Conservation (phyloP, 2,888 invertebrate genomes). For the Yponomeuta plumbellus region DNA sequence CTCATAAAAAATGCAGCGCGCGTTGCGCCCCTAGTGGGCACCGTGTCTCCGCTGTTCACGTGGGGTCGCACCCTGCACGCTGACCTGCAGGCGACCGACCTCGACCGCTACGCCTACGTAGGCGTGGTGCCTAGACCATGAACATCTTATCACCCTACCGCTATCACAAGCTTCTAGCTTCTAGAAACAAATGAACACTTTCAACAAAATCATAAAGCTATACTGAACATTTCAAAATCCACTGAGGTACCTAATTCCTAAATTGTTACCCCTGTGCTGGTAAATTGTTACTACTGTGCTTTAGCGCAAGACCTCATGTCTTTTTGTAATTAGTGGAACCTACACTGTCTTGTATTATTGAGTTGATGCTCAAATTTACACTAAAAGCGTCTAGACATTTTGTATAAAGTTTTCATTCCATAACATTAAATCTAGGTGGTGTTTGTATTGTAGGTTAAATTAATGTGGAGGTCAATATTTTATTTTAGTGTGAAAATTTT, state of each 20-base stretch:
- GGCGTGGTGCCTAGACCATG: constrained; percentile 40
- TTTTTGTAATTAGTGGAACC: background rate
- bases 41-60: constrained; percentile 66
- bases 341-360: background rate
- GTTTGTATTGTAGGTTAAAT: background rate
- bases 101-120: constrained; percentile 55
- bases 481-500: background rate
- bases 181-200: background rate
- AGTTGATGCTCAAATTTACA: background rate
- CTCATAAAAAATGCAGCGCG: constrained; percentile 59
- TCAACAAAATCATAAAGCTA: too few species aligned
- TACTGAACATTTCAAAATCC: background rate
- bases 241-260: background rate
- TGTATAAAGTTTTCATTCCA: constrained; percentile 1
- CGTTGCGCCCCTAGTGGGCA: constrained; percentile 72
- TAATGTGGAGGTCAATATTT: background rate
- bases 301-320: too few species aligned
- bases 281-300: too few species aligned
- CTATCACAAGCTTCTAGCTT: background rate
- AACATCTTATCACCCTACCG: background rate
- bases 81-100: constrained; percentile 49
- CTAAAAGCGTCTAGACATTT: background rate
- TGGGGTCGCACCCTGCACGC: constrained; percentile 71
- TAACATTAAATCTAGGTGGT: background rate
- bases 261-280: too few species aligned